Evolutionary conservation across 2,888 invertebrate species (phyloP).

Genomic region (Margaritifera margaritifera): DNA sequence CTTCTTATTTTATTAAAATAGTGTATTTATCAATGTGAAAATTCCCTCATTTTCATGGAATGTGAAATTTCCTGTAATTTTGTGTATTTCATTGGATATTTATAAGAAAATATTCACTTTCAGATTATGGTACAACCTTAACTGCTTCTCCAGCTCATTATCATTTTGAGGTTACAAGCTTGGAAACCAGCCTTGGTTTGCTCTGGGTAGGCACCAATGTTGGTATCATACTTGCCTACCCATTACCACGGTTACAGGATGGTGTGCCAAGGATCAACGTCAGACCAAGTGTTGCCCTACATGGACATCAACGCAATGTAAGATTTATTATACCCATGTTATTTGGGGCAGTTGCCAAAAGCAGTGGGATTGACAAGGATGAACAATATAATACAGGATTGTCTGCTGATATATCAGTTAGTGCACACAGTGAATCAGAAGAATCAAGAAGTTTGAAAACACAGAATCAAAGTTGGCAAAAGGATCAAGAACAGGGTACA

Average conservation of each 20-base stretch:
- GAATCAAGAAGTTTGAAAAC: too few species aligned
- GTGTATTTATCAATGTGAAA: too few species aligned
- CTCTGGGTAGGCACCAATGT: slow-evolving; percentile 91
- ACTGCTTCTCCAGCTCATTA: neutral
- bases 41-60: too few species aligned
- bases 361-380: slow-evolving; percentile 11
- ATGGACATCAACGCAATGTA: slow-evolving; percentile 93
- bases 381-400: slow-evolving; percentile 8
- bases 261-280: slow-evolving; percentile 88
- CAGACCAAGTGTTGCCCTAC: slow-evolving; percentile 91
- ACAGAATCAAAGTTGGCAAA: too few species aligned
- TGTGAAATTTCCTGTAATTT: too few species aligned
- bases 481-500: too few species aligned
- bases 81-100: too few species aligned
- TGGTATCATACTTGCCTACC: slow-evolving; percentile 75
- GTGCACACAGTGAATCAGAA: too few species aligned
- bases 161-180: slow-evolving; percentile 56
- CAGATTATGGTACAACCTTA: too few species aligned
- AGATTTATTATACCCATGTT: slow-evolving; percentile 84
- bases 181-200: slow-evolving; percentile 89
- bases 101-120: too few species aligned
- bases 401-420: neutral
- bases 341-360: slow-evolving; percentile 46
- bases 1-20: too few species aligned
- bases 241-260: slow-evolving; percentile 76